Evolutionary conservation across 2,113 vertebrate species (phyloP).

Genomic region (Euleptes europaea): DNA sequence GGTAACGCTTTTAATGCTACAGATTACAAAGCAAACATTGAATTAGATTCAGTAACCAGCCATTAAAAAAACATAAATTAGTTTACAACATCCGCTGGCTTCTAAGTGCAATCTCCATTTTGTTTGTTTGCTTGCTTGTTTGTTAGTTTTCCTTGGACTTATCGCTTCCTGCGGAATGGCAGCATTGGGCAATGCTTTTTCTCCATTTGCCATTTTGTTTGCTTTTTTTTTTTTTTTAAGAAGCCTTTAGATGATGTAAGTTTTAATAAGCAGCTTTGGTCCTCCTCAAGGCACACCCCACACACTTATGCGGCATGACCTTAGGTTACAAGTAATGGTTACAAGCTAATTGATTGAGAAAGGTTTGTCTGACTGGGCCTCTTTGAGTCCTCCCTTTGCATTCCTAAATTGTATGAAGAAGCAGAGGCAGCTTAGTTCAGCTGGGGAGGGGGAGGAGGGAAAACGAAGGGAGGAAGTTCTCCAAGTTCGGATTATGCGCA

Average conservation of each 20-base stretch:
- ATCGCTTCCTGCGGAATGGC: background rate
- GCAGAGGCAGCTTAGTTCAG: slow-evolving; percentile 78
- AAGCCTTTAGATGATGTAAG: slow-evolving; percentile 68
- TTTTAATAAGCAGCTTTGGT: slow-evolving; percentile 74
- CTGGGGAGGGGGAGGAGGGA: slow-evolving; percentile 71
- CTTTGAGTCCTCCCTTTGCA: slow-evolving; percentile 90
- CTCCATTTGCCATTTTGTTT: slow-evolving; percentile 46
- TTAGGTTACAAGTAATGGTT: slow-evolving; percentile 89
- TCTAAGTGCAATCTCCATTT: slow-evolving; percentile 24
- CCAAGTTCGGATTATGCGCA: slow-evolving; percentile 87
- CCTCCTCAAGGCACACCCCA: slow-evolving; percentile 82
- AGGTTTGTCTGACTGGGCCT: slow-evolving; percentile 93
- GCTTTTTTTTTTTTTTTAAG: slow-evolving; percentile 38
- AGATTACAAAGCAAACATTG: slow-evolving; percentile 22
- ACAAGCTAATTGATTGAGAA: slow-evolving; percentile 94
- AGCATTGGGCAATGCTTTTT: slow-evolving; percentile 33
- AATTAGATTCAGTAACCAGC: slow-evolving; percentile 1
- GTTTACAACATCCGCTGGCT: slow-evolving; percentile 14
- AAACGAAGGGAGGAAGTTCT: slow-evolving; percentile 82
- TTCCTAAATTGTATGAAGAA: slow-evolving; percentile 90
- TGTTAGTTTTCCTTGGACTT: background rate
- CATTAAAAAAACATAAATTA: background rate
- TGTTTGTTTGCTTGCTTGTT: background rate
- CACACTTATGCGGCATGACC: slow-evolving; percentile 88
- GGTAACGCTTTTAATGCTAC: slow-evolving; percentile 15